phyloP scores from a whole-genome alignment of 1,140 invertebrate species.

The Drosophila baimaii region DNA sequence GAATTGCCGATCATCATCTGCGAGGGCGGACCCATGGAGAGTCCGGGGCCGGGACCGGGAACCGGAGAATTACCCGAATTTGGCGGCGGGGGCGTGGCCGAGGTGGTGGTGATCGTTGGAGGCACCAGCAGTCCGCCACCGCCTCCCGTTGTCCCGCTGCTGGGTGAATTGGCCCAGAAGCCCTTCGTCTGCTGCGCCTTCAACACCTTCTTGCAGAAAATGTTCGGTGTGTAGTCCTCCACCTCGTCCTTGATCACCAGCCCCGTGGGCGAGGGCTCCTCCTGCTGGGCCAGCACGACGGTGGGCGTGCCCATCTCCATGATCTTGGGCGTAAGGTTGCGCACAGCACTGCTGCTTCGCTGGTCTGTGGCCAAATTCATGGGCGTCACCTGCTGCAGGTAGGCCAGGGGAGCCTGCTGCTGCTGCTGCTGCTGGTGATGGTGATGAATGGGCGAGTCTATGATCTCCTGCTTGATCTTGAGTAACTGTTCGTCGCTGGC shows the following conservation, averaged over 20 bases:
- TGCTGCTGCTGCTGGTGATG: constrained; percentile 48
- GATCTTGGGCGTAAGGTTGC: constrained; percentile 81
- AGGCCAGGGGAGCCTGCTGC: constrained; percentile 27
- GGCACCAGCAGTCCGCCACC: constrained; percentile 54
- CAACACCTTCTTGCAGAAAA: constrained; percentile 83
- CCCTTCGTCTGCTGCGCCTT: constrained; percentile 83
- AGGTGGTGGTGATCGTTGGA: constrained; percentile 67
- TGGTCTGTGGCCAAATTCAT: constrained; percentile 76
- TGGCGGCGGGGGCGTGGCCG: constrained; percentile 68
- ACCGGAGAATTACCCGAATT: constrained; percentile 14
- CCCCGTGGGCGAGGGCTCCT: constrained; percentile 46
- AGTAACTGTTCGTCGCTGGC: constrained; percentile 63
- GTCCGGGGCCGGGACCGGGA: constrained; percentile 13
- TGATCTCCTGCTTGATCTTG: constrained; percentile 80
- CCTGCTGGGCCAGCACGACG: constrained; percentile 20
- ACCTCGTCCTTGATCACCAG: constrained; percentile 79
- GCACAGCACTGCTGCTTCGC: constrained; percentile 63
- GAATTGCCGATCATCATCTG: constrained; percentile 68
- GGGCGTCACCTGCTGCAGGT: constrained; percentile 62
- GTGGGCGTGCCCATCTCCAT: constrained; percentile 59
- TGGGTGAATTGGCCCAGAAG: constrained; percentile 78
- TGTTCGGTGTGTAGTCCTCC: constrained; percentile 76
- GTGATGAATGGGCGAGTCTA: constrained; percentile 69
- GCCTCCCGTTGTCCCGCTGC: constrained; percentile 43
- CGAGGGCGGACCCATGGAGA: constrained; percentile 77